Conservation (phyloP, 1,140 invertebrate genomes). For the Cotesia typhae region DNA sequence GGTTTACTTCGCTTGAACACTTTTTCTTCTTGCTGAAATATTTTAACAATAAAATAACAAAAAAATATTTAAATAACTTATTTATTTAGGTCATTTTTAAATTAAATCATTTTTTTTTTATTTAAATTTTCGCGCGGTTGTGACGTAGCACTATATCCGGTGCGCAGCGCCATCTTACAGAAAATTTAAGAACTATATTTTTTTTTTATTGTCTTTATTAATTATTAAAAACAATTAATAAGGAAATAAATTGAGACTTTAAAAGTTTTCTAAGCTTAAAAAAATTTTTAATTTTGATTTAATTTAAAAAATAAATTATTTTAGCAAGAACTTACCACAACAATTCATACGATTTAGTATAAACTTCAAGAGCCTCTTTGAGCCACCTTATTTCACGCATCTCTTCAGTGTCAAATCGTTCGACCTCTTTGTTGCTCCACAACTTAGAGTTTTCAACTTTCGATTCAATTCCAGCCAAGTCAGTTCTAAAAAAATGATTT, state of each 20-base stretch:
- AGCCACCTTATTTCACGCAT: slow-evolving; percentile 57
- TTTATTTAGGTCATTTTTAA: background rate
- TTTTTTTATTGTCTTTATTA: too few species aligned
- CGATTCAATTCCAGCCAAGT: slow-evolving; percentile 45
- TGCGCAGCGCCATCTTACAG: too few species aligned
- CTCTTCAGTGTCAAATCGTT: slow-evolving; percentile 50
- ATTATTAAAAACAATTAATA: too few species aligned
- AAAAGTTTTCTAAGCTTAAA: too few species aligned
- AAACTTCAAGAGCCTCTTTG: slow-evolving; percentile 52
- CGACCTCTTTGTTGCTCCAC: slow-evolving; percentile 46
- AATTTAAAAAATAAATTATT: too few species aligned
- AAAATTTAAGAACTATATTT: too few species aligned
- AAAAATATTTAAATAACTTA: background rate
- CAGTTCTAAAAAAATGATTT: slow-evolving; percentile 46
- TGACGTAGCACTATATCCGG: background rate
- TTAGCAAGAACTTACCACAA: slow-evolving; percentile 48
- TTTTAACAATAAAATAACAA: too few species aligned
- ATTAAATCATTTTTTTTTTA: too few species aligned
- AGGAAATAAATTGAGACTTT: too few species aligned
- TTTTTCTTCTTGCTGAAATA: slow-evolving; percentile 56
- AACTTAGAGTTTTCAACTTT: slow-evolving; percentile 53
- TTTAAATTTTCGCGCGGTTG: too few species aligned
- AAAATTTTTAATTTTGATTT: too few species aligned
- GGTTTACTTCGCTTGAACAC: slow-evolving; percentile 51
- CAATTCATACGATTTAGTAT: slow-evolving; percentile 49